Percentiles rank a stretch among this genome's conserved stretches.
Evolutionary conservation across 2,797 vertebrate species (phyloP).

Genomic region (Petrocephalus schoutedeni): DNA sequence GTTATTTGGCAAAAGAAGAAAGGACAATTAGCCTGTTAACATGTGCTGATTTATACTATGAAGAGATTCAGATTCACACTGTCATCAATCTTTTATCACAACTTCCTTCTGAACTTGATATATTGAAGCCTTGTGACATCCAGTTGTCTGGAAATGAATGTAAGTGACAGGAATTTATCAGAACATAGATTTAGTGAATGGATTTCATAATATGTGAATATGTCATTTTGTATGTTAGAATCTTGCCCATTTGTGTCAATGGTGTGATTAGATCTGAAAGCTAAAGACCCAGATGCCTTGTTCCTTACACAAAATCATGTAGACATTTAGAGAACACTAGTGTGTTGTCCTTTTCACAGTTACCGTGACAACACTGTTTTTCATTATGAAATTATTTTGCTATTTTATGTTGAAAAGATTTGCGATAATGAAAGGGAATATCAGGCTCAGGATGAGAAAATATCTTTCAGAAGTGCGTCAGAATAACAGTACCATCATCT

Average conservation of each 20-base stretch:
- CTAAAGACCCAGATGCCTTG: too few species aligned
- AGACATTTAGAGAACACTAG: neutral
- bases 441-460: neutral
- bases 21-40: neutral
- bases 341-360: neutral
- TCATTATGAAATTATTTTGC: slow-evolving; percentile 6
- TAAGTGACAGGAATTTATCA: neutral
- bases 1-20: neutral
- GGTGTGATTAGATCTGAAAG: neutral
- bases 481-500: neutral
- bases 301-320: neutral
- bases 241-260: neutral
- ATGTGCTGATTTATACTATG: neutral
- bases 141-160: neutral
- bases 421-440: neutral
- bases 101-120: neutral
- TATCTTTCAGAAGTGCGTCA: neutral
- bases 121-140: neutral
- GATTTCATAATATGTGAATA: neutral
- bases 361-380: slow-evolving; percentile 8
- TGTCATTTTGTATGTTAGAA: neutral
- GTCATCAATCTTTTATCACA: neutral
- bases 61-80: neutral
- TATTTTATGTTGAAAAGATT: neutral
- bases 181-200: neutral